Evolutionary conservation across 2,797 vertebrate species (phyloP).

Genomic region (Oryzias dopingdopingensis): DNA sequence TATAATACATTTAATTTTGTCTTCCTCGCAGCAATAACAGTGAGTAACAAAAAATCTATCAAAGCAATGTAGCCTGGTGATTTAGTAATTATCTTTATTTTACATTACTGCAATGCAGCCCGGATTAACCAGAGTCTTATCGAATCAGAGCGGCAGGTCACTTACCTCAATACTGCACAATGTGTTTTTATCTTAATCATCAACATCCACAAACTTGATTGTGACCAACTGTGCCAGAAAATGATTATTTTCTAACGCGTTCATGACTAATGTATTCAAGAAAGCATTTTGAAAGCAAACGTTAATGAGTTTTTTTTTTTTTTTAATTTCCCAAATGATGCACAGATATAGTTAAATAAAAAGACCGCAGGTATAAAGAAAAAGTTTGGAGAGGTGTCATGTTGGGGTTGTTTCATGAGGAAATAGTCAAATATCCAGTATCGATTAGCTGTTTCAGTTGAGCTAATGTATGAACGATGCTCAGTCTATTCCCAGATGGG

Average conservation of each 20-base stretch:
- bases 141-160: slow-evolving; percentile 78
- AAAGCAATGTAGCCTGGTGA: slow-evolving; percentile 80
- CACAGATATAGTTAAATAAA: not conserved
- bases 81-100: slow-evolving; percentile 87
- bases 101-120: slow-evolving; percentile 76
- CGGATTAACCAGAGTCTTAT: slow-evolving; percentile 83
- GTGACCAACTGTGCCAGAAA: slow-evolving; percentile 66
- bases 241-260: slow-evolving; percentile 68
- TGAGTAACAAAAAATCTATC: slow-evolving; percentile 80
- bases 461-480: slow-evolving; percentile 72
- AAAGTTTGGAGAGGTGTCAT: slow-evolving; percentile 34
- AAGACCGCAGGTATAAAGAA: slow-evolving; percentile 17
- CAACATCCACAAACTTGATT: slow-evolving; percentile 72
- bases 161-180: slow-evolving; percentile 78
- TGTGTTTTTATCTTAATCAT: slow-evolving; percentile 78
- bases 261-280: slow-evolving; percentile 59
- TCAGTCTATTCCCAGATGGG: slow-evolving; percentile 68
- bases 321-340: slow-evolving; percentile 39
- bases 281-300: slow-evolving; percentile 27
- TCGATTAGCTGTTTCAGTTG: slow-evolving; percentile 70
- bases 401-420: slow-evolving; percentile 49
- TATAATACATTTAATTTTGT: slow-evolving; percentile 85
- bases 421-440: slow-evolving; percentile 62
- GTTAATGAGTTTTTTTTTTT: slow-evolving; percentile 43
- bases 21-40: slow-evolving; percentile 79